Conservation (phyloP, 2,888 invertebrate species). For the Agrilus biguttatus region DNA sequence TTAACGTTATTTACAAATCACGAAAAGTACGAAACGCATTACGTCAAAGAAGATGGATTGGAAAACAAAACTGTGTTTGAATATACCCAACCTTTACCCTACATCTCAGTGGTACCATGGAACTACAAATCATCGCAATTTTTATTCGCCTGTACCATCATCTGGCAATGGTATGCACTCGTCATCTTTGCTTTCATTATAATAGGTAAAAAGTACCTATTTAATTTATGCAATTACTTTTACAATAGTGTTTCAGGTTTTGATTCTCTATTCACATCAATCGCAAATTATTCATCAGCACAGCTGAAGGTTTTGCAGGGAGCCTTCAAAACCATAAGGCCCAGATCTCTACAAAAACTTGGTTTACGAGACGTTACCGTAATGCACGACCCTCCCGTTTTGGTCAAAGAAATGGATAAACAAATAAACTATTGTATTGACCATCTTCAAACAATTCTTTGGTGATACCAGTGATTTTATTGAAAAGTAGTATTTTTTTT, state of each 20-base stretch:
- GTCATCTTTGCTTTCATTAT: slow-evolving; percentile 11
- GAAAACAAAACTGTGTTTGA: slow-evolving; percentile 1
- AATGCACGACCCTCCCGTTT: slow-evolving; percentile 1
- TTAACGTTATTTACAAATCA: slow-evolving; percentile 1
- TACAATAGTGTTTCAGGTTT: slow-evolving; percentile 5
- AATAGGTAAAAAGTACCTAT: slow-evolving; percentile 7
- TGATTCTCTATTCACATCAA: slow-evolving; percentile 11
- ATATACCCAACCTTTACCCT: slow-evolving; percentile 7
- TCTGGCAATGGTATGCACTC: slow-evolving; percentile 11
- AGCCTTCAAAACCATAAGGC: slow-evolving; percentile 9
- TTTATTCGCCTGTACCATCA: slow-evolving; percentile 7
- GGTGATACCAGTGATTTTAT: slow-evolving; percentile 3
- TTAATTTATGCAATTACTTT: neutral
- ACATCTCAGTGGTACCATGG: slow-evolving; percentile 12
- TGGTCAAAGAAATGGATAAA: slow-evolving; percentile 6
- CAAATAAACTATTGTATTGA: slow-evolving; percentile 11
- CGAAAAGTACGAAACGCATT: neutral
- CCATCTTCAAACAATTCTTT: slow-evolving; percentile 12
- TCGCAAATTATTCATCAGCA: slow-evolving; percentile 10
- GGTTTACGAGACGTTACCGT: neutral
- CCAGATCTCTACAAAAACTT: slow-evolving; percentile 5
- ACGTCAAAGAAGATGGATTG: neutral
- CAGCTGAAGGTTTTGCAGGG: slow-evolving; percentile 11
- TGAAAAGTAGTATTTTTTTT: neutral
- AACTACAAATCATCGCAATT: slow-evolving; percentile 8